Evolutionary conservation across 92 coral and sea anemone genomes (phyloP), one percentile per base, ranked within the genome.

Genomic region (Desmophyllum pertusum): DNA sequence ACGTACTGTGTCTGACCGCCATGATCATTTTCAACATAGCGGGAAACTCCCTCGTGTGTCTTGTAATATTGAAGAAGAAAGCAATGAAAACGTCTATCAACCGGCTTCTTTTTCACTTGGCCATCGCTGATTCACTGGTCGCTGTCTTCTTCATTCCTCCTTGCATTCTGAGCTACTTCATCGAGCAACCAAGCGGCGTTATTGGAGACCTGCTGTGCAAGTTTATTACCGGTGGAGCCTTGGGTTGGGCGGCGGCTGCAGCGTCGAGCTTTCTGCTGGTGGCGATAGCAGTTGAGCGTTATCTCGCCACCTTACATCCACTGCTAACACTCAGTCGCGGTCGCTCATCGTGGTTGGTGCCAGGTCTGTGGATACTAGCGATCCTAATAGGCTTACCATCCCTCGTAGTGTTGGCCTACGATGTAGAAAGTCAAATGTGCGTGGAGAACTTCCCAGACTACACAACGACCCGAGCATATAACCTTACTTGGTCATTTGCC

Each of bases 81-180:
- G 73, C 45, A 0, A 1, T 35, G 10, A 68, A 39, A 68, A 68
- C 73, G 11, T 68, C 73, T 6, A 68, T 68, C 10, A 68, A 39
- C 73, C 29, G 73, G 40, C 73, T 68, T 68, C 43, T 68, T 4
- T 68, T 68, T 17, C 43, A 68, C 43, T 13, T 68, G n/a, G 73
- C 73, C 73, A 17, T 68, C 43, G 73, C 73, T 35, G 73, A 68
- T 68, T 35, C 33, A 35, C 43, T 68, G 43, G 73, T 68, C 14
- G 73, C 73, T 68, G 40, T 68, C 29, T 68, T 39, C 73, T 39
- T 68, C 43, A 68, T 68, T 21, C n/a, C 73, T 5, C 45, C 73
- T 68, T 68, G 40, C 45, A 39, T 68, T 68, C 41, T 68, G 40
- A 39, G 41, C 40, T 31, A 68, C 73, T 35, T 68, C 8, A 39